Percentiles rank a stretch among this genome's conserved stretches.
These are phyloP conservation scores for Lacerta bilineata DNA, from an alignment of 2,797 vertebrate species.

Conservation along the genomic window DNA sequence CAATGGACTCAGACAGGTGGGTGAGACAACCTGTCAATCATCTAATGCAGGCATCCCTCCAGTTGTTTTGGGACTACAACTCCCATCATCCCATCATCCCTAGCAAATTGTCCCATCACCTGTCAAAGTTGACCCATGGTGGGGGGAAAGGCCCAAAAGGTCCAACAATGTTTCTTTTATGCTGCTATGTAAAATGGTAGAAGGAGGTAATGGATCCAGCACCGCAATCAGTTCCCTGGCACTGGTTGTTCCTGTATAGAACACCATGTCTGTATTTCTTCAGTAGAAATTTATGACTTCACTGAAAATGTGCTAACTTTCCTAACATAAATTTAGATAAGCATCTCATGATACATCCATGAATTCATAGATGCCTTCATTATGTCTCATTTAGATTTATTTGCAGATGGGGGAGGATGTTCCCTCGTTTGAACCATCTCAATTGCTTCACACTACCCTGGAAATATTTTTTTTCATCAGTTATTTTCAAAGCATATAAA, in stretches of 20 bases:
- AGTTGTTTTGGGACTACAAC: too few species aligned
- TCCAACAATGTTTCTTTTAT: too few species aligned
- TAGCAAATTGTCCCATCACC: too few species aligned
- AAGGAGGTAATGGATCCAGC: neutral
- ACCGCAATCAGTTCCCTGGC: neutral
- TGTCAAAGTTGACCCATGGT: too few species aligned
- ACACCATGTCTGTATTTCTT: neutral
- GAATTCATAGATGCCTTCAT: neutral
- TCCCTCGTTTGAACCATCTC: neutral
- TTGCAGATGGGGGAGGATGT: neutral
- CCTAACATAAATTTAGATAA: neutral
- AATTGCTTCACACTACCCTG: neutral
- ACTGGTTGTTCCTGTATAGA: neutral
- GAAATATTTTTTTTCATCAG: too few species aligned
- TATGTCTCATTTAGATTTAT: neutral
- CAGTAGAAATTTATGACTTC: neutral
- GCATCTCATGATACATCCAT: neutral
- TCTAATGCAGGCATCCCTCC: too few species aligned
- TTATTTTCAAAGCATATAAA: too few species aligned
- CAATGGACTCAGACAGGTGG: too few species aligned
- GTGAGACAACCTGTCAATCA: too few species aligned
- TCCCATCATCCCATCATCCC: too few species aligned
- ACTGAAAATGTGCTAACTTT: neutral
- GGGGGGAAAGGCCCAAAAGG: too few species aligned
- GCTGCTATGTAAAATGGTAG: too few species aligned